Base-by-base conservation (phyloP, 2,888 invertebrate genomes). In the Arctia plantaginis region DNA sequence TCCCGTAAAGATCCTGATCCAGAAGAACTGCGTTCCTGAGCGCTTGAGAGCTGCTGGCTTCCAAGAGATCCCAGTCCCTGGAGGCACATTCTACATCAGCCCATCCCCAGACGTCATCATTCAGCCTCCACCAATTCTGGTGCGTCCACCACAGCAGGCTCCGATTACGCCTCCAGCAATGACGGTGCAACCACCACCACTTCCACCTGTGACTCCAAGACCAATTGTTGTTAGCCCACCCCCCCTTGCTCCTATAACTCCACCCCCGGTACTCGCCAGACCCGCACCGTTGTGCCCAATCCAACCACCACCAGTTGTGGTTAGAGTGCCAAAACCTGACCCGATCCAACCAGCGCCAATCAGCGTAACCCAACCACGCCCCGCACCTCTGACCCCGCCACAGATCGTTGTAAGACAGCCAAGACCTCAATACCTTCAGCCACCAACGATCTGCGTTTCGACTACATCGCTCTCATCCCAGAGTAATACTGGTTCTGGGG, bases 121-220 rank as follows among this genome's bases (percentile, higher is more conserved):
- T 77, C 93, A 93, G 65, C 93, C 93, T 0, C 93, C 94, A 0
- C 85, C 94, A 0, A 92, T 94, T 80, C 80, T 93, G 4, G 89
- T 94, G 44, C 84, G 87, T 10, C 93, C 92, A 0, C 86, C 86
- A 0, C 85, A 85, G 4, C 87, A 86, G 15, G 74, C 76, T 0
- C 85, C 93, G 0, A 91, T 93, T 74, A 85, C 82, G 0, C 93
- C 93, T 7, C 90, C 92, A 0, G 67, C 86, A 0, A 77, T 92
- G 0, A 86, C 85, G 0, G 83, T 92, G 1, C 90, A 91, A 70
- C 92, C 91, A 0, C 89, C 90, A 0, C 77, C 79, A 0, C 39
- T 84, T 3, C 78, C 82, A 0, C 89, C 92, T 0, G 86, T 93
- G 1, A 87, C 85, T 0, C 93, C 91, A 0, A 85, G 87, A 0